Conservation (phyloP, 2,888 invertebrate species). For the Lochmaea crataegi region DNA sequence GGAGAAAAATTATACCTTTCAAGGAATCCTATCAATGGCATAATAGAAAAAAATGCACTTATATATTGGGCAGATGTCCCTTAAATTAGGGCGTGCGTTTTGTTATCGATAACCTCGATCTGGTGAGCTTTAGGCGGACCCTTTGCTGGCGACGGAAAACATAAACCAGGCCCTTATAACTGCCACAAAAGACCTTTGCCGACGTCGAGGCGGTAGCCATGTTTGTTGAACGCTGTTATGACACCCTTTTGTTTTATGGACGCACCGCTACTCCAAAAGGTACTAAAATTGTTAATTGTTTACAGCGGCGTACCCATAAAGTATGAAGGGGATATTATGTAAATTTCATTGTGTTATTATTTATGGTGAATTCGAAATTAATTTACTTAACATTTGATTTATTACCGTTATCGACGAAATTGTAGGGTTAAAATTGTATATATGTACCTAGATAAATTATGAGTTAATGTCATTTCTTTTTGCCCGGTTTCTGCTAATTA, state of each 20-base stretch:
- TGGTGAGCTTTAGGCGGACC: slow-evolving; percentile 48
- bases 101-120: slow-evolving; percentile 50
- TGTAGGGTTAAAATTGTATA: too few relatives aligned
- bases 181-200: slow-evolving; percentile 34
- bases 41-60: slow-evolving; percentile 40
- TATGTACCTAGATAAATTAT: too few relatives aligned
- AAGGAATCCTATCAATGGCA: neutral
- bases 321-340: neutral
- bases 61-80: slow-evolving; percentile 42
- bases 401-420: too few relatives aligned
- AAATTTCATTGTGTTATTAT: too few relatives aligned
- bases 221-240: slow-evolving; percentile 55
- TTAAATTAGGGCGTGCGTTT: slow-evolving; percentile 46
- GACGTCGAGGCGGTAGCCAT: slow-evolving; percentile 61
- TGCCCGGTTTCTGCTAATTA: neutral
- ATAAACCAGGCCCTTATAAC: slow-evolving; percentile 59
- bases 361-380: neutral
- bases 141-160: slow-evolving; percentile 49
- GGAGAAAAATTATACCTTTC: slow-evolving; percentile 7
- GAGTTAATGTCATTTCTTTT: neutral
- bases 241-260: slow-evolving; percentile 46
- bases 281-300: slow-evolving; percentile 38
- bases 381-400: neutral
- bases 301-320: slow-evolving; percentile 14
- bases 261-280: slow-evolving; percentile 30